phyloP scores from a whole-genome alignment of 2,113 vertebrate genomes.

The Dromaius novaehollandiae region DNA sequence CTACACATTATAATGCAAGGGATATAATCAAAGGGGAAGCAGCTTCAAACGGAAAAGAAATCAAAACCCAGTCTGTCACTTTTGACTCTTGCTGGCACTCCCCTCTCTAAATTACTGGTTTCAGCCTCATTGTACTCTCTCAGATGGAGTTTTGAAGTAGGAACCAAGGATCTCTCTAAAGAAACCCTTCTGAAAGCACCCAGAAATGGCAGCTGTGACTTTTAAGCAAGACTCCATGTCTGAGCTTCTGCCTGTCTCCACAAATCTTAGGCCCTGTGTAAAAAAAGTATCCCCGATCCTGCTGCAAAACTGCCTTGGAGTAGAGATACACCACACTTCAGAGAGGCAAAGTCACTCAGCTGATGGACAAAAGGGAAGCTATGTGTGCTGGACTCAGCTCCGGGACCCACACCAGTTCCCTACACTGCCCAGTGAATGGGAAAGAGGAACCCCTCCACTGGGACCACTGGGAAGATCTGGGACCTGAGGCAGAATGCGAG shows the following conservation, averaged over 20 bases:
- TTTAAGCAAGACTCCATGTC: background rate
- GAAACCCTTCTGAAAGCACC: background rate
- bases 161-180: background rate
- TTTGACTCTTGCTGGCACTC: background rate
- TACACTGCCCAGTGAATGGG: accelerated
- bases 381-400: background rate
- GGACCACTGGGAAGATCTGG: background rate
- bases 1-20: background rate
- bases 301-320: background rate
- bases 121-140: background rate
- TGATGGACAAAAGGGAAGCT: background rate
- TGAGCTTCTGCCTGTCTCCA: background rate
- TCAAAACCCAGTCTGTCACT: background rate
- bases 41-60: background rate
- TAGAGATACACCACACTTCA: accelerated
- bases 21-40: conserved; percentile 37
- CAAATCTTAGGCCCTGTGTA: background rate
- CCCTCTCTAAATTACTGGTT: background rate
- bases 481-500: accelerated
- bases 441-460: background rate
- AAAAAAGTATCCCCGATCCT: background rate
- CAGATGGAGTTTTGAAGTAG: background rate
- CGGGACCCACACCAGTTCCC: background rate
- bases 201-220: background rate
- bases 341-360: background rate